Evolutionary conservation across 2,888 invertebrate species (phyloP).

Genomic region (Hedychridium roseum): DNA sequence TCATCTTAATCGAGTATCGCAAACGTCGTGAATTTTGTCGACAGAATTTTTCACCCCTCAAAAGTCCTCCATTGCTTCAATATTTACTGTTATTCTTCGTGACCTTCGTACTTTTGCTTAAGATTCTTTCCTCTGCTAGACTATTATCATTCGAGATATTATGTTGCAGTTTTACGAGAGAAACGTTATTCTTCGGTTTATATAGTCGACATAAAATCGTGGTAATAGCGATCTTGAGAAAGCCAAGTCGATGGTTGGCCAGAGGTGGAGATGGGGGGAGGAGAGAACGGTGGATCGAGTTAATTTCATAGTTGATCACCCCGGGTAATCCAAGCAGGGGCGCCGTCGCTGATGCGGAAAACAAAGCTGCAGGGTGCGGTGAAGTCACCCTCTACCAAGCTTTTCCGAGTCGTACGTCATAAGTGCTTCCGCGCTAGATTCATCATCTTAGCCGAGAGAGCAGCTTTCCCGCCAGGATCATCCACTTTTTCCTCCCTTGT

Average conservation of each 20-base stretch:
- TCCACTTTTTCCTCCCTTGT: constrained; percentile 54
- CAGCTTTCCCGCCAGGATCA: constrained; percentile 48
- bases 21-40: too few relatives aligned
- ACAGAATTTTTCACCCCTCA: too few relatives aligned
- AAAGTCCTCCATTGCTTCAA: too few relatives aligned
- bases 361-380: constrained; percentile 58
- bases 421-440: constrained; percentile 63
- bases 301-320: constrained; percentile 65
- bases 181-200: too few relatives aligned
- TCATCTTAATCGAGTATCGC: too few relatives aligned
- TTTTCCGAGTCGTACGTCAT: constrained; percentile 58
- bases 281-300: constrained; percentile 48
- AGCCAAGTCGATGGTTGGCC: not conserved
- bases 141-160: too few relatives aligned
- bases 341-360: constrained; percentile 59
- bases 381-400: constrained; percentile 46
- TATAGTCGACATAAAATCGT: too few relatives aligned
- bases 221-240: too few relatives aligned
- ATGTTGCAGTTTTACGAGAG: too few relatives aligned
- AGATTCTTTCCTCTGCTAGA: too few relatives aligned
- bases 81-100: too few relatives aligned
- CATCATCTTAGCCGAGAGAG: constrained; percentile 59
- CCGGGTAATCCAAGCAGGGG: constrained; percentile 60
- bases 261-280: constrained; percentile 16
- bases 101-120: too few relatives aligned